These are phyloP conservation scores for Sinelater perroti DNA, from an alignment of 2,888 invertebrate genomes.

Conservation along the genomic window DNA sequence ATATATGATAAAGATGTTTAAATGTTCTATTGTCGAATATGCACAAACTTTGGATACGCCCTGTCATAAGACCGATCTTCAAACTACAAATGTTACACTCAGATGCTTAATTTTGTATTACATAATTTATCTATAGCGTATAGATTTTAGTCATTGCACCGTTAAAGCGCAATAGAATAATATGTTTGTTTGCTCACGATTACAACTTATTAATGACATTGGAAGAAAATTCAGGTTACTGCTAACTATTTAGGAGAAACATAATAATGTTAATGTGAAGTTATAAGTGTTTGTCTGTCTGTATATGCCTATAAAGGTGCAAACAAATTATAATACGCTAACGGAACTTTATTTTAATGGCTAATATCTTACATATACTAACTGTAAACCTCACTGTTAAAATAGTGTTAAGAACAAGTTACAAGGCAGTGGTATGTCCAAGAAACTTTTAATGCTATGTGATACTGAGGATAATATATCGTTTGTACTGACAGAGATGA, in stretches of 20 bases:
- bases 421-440: conserved; percentile 37
- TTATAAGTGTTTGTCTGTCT: conserved; percentile 28
- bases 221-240: background rate
- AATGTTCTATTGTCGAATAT: background rate
- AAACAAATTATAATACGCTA: conserved; percentile 33
- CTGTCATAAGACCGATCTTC: conserved; percentile 4
- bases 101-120: background rate
- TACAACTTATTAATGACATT: conserved; percentile 6
- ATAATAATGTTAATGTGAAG: conserved; percentile 25
- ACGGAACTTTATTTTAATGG: conserved; percentile 32
- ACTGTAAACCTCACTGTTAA: conserved; percentile 35
- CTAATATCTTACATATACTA: conserved; percentile 34
- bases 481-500: conserved; percentile 39
- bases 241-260: conserved; percentile 21
- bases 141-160: conserved; percentile 3
- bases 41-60: conserved; percentile 1
- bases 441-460: conserved; percentile 38
- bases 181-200: conserved; percentile 24
- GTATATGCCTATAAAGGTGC: conserved; percentile 29
- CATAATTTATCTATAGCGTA: conserved; percentile 3
- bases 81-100: no score
- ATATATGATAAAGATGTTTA: no score
- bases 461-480: conserved; percentile 40
- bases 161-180: conserved; percentile 1
- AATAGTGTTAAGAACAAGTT: conserved; percentile 35